phyloP scores from a whole-genome alignment of 2,797 vertebrate species.

The Microcaecilia unicolor region DNA sequence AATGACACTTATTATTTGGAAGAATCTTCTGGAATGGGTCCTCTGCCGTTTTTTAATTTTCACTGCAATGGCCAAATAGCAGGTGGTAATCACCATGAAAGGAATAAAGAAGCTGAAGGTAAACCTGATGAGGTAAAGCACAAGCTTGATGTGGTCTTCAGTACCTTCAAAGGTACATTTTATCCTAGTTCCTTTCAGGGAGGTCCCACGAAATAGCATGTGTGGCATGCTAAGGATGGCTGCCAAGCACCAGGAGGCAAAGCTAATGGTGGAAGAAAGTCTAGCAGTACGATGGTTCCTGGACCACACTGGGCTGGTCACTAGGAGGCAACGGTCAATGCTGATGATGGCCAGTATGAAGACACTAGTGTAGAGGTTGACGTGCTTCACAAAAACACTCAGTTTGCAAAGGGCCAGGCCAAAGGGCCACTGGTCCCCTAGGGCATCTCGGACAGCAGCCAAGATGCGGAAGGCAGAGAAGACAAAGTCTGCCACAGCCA shows the following conservation, averaged over 20 bases:
- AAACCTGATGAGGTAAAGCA: neutral
- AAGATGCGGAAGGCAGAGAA: constrained; percentile 78
- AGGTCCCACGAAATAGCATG: constrained; percentile 54
- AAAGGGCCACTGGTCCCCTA: constrained; percentile 85
- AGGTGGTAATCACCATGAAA: constrained; percentile 8
- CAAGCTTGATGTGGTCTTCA: neutral
- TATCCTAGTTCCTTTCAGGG: rapidly evolving
- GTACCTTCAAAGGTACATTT: neutral
- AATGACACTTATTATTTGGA: constrained; percentile 65
- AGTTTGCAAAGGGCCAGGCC: constrained; percentile 80
- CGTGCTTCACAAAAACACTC: constrained; percentile 66
- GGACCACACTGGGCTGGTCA: constrained; percentile 76
- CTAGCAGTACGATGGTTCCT: constrained; percentile 70
- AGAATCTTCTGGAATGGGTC: constrained; percentile 55
- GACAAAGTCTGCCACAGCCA: constrained; percentile 80
- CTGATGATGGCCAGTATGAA: constrained; percentile 81
- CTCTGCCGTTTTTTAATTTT: constrained; percentile 55
- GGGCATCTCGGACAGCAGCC: too few species aligned
- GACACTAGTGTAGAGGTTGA: constrained; percentile 83
- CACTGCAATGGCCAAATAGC: constrained; percentile 38
- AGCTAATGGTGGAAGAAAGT: constrained; percentile 54
- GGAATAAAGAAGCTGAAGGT: constrained; percentile 11
- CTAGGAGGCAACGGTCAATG: constrained; percentile 70
- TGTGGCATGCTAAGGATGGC: constrained; percentile 70
- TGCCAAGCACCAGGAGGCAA: constrained; percentile 65